These are phyloP conservation scores for Erebia aethiops DNA, from an alignment of 2,888 invertebrate genomes.

Conservation along the genomic window DNA sequence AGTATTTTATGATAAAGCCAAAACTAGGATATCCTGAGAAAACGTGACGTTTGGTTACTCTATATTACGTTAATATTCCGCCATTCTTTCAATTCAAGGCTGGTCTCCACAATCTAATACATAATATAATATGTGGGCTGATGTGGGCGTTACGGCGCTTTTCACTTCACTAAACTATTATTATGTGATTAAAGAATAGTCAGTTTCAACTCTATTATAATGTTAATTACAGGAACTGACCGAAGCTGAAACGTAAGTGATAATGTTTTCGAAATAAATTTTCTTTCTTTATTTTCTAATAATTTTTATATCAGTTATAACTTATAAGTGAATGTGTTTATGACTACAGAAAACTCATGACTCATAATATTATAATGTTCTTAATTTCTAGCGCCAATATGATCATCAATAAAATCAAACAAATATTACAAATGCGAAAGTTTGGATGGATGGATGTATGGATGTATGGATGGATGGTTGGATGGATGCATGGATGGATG, in stretches of 20 bases:
- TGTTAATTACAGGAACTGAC: not conserved
- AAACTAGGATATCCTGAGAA: not conserved
- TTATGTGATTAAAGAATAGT: conserved; percentile 4
- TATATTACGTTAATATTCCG: conserved; percentile 1
- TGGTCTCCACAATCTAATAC: conserved; percentile 6
- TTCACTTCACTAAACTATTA: conserved; percentile 5
- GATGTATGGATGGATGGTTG: too few species aligned
- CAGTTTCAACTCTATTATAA: not conserved
- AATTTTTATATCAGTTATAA: too few species aligned
- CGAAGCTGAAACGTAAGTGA: not conserved
- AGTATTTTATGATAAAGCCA: too few species aligned
- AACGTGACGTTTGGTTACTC: not conserved
- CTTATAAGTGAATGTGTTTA: too few species aligned
- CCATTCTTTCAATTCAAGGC: conserved; percentile 10
- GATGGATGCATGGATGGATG: too few species aligned
- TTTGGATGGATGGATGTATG: too few species aligned
- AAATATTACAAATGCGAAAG: too few species aligned
- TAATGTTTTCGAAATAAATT: not conserved
- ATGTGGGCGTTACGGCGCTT: conserved; percentile 5
- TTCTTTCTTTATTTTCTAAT: too few species aligned
- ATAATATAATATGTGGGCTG: conserved; percentile 1
- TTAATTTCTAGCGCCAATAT: too few species aligned
- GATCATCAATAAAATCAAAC: too few species aligned
- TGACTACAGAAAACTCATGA: too few species aligned
- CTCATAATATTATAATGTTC: too few species aligned